Evolutionary conservation across 1,140 invertebrate species (phyloP).

Genomic region (Oryzaephilus surinamensis): DNA sequence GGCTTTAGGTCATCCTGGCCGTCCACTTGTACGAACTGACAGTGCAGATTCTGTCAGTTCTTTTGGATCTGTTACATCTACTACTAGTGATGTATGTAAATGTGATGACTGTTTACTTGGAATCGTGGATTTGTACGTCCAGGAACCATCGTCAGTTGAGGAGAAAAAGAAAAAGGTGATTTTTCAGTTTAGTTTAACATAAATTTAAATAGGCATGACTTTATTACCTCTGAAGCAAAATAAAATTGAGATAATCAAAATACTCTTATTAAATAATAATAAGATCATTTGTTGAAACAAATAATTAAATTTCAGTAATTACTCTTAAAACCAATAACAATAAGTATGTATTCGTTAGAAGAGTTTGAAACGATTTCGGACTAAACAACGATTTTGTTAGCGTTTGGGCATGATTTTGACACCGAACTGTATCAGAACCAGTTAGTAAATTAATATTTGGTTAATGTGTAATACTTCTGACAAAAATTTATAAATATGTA

Average conservation of each 20-base stretch:
- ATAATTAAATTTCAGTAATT: not conserved
- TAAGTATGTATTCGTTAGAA: not conserved
- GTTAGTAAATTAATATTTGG: too few relatives aligned
- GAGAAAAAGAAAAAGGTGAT: constrained; percentile 50
- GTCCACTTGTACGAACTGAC: constrained; percentile 53
- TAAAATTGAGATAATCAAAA: not conserved
- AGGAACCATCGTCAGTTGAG: constrained; percentile 45
- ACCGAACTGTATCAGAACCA: too few relatives aligned
- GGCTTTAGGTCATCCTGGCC: constrained; percentile 30
- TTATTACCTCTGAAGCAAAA: not conserved
- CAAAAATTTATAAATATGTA: too few relatives aligned
- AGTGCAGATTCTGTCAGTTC: constrained; percentile 69
- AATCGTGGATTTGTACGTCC: constrained; percentile 61
- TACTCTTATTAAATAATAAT: not conserved
- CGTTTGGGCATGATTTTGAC: too few relatives aligned
- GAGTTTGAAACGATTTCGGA: constrained; percentile 3
- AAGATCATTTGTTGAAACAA: not conserved
- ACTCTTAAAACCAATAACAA: not conserved
- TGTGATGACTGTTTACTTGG: constrained; percentile 76
- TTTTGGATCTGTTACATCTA: constrained; percentile 55
- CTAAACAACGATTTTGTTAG: too few relatives aligned
- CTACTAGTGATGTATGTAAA: constrained; percentile 59
- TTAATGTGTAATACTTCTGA: too few relatives aligned
- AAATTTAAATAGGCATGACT: not conserved
- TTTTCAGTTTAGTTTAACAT: not conserved